These are phyloP conservation scores for Antigone vipio DNA, from an alignment of 2,113 vertebrate genomes.

Conservation along the genomic window DNA sequence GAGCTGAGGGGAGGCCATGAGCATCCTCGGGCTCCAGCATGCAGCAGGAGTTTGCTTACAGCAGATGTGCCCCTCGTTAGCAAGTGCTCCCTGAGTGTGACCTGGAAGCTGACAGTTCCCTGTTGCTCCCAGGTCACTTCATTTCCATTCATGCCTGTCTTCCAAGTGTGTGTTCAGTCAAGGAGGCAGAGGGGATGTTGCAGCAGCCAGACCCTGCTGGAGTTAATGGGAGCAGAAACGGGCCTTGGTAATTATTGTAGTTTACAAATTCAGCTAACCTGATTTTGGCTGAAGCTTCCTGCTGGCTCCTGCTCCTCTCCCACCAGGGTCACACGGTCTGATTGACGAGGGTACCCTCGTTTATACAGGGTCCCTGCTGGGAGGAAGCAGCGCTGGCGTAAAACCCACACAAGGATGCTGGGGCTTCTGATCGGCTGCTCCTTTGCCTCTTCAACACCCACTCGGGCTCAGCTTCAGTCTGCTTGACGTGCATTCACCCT, in stretches of 20 bases:
- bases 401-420: neutral
- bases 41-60: neutral
- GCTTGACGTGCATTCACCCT: neutral
- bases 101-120: neutral
- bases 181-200: neutral
- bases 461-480: fast-evolving
- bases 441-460: neutral
- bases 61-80: fast-evolving
- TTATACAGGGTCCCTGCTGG: neutral
- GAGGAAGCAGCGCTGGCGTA: fast-evolving
- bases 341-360: fast-evolving
- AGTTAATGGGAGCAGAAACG: neutral
- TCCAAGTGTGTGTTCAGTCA: neutral
- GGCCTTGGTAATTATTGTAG: neutral
- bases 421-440: neutral
- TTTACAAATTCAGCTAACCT: neutral
- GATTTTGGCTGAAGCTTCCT: neutral
- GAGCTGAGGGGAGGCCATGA: neutral
- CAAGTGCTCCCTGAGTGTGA: neutral
- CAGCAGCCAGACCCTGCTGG: neutral
- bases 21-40: neutral
- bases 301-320: neutral
- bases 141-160: neutral
- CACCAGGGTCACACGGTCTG: neutral
- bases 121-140: fast-evolving